Base-by-base conservation (phyloP, 1,140 invertebrate species). In the Drosophila miranda region DNA sequence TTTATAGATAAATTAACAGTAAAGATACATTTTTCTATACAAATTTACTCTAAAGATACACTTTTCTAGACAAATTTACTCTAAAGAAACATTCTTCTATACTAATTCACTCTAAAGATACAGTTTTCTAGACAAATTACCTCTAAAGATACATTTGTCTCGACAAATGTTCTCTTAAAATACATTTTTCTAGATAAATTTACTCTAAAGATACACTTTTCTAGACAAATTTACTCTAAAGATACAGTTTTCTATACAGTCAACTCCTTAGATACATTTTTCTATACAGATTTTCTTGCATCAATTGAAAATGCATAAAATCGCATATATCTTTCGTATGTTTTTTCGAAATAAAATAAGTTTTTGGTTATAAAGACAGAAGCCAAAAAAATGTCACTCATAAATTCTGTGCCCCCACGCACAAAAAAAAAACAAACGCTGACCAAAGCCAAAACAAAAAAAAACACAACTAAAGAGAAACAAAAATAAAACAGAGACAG, bases 221-320 rank as follows among this genome's bases (percentile, higher is more conserved):
- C 28, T 28, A 1, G 6, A 8, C 28, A 30, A 30, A 8, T 30
- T 30, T 8, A 0, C 1, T 8, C 7, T 7, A 7, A 30, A 26
- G 4, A 26, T 4, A 0, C 28, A 30, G 8, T 30, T 8, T 30
- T 11, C 30, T 9, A 11, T 2, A 9, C 9, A 34, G 2, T 19
- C 2, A 19, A 19, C 19, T 19, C 19, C 2, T 2, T 8, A 8
- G 28, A 30, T 8, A 30, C 28, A 30, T 30, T 8, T 38, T 38
- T 13, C 3, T 1, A 13, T 13, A 38, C 11, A 38, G 9, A 38
- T 38, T 38, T 38, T 38, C 34, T 38, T 13, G 34, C 34, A 38
- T 13, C 74, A 80, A 87, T 87, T 87, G 82, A 68, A 82, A 87
- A 82, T 75, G 75, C 82, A 83, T 83, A 75, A 86, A 86, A 74